These are phyloP conservation scores for Ischnus inquisitorius DNA, from an alignment of 2,888 invertebrate genomes.

Conservation along the genomic window DNA sequence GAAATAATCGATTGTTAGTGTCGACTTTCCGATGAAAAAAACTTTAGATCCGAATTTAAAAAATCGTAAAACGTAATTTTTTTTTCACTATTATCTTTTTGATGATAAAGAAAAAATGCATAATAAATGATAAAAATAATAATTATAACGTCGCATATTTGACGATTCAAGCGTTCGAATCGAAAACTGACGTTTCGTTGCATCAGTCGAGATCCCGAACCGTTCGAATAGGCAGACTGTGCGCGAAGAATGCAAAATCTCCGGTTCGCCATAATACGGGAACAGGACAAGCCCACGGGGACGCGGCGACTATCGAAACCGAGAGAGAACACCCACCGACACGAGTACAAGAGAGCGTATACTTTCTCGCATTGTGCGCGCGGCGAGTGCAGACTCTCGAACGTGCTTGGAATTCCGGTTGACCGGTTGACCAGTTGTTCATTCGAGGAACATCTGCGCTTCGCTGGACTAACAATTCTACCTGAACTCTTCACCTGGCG, in stretches of 20 bases:
- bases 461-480: constrained; percentile 51
- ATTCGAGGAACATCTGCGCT: constrained; percentile 61
- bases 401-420: constrained; percentile 57
- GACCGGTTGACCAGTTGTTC: constrained; percentile 65
- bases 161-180: no score
- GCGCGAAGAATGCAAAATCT: constrained; percentile 8
- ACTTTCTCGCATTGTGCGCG: constrained; percentile 53
- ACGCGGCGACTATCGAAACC: neutral
- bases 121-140: no score
- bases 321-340: constrained; percentile 38
- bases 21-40: neutral
- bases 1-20: no score
- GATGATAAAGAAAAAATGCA: neutral
- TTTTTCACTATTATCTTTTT: no score
- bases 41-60: neutral
- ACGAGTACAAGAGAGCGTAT: neutral
- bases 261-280: neutral
- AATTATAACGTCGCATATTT: no score
- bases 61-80: no score
- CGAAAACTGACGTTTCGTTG: no score
- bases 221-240: neutral
- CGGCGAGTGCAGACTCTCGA: constrained; percentile 22
- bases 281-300: neutral
- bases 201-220: no score
- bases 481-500: constrained; percentile 69